These are phyloP conservation scores for Epizoanthus ramosus DNA, from an alignment of 92 coral and sea anemone species.

Conservation along the genomic window DNA sequence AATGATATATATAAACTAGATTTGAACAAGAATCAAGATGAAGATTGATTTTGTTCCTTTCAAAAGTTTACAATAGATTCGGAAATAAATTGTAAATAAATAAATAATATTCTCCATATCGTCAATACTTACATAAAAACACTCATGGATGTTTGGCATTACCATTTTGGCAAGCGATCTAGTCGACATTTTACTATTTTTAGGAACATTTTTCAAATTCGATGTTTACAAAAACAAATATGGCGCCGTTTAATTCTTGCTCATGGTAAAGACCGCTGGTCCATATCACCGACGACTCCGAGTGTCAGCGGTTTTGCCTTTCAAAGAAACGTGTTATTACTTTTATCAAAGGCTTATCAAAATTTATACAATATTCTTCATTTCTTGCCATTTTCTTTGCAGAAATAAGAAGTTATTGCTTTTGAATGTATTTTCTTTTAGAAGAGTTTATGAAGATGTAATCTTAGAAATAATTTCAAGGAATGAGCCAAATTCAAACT, in stretches of 20 bases:
- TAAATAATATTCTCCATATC: too few relatives aligned
- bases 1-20: too few relatives aligned
- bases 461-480: too few relatives aligned
- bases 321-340: neutral
- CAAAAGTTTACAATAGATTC: neutral
- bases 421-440: neutral
- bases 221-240: conserved; percentile 33
- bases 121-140: conserved; percentile 65
- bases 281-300: neutral
- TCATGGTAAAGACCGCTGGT: conserved; percentile 32
- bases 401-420: conserved; percentile 1
- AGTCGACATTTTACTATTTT: too few relatives aligned
- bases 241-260: conserved; percentile 60
- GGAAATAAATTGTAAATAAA: neutral
- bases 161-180: conserved; percentile 40
- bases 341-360: neutral
- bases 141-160: conserved; percentile 80
- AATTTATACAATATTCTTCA: neutral
- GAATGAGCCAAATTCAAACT: neutral
- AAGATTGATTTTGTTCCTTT: too few relatives aligned
- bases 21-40: too few relatives aligned
- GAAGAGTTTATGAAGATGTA: neutral
- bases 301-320: neutral
- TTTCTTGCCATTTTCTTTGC: neutral
- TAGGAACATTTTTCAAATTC: neutral